Conservation (phyloP, 2,888 invertebrate species). For the Periphyllus acericola region DNA sequence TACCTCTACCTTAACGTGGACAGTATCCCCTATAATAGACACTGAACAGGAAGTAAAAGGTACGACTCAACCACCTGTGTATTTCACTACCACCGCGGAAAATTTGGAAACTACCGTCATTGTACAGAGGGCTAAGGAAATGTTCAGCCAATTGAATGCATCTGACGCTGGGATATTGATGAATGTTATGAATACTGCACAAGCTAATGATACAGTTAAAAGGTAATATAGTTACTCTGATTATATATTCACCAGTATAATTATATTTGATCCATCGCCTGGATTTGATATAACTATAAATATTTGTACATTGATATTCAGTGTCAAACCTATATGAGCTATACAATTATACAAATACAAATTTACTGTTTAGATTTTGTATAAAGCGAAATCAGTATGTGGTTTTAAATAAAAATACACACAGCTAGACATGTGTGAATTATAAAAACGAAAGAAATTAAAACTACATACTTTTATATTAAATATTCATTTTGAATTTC, state of each 20-base stretch:
- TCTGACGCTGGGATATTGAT: slow-evolving; percentile 79
- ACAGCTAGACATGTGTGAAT: no score
- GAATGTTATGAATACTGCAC: slow-evolving; percentile 84
- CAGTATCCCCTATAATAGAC: slow-evolving; percentile 21
- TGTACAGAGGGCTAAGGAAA: slow-evolving; percentile 78
- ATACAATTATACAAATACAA: no score
- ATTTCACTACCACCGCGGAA: slow-evolving; percentile 54
- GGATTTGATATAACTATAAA: no score
- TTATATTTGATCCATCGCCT: no score
- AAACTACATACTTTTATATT: no score
- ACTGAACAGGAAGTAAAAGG: neutral
- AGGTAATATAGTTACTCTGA: slow-evolving; percentile 5
- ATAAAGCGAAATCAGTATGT: no score
- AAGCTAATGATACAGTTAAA: slow-evolving; percentile 65
- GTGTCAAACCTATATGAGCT: no score
- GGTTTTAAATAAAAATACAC: no score
- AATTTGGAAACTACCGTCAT: slow-evolving; percentile 65
- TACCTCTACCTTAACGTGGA: slow-evolving; percentile 40
- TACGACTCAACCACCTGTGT: slow-evolving; percentile 36
- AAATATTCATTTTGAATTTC: no score
- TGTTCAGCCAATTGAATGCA: slow-evolving; percentile 80
- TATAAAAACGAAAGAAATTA: no score
- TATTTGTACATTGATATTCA: no score
- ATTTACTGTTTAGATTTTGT: no score
- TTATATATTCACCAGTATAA: neutral